Percentiles rank a stretch among this genome's conserved stretches.
phyloP scores from a whole-genome alignment of 2,797 vertebrate genomes.

The Epinephelus coioides region DNA sequence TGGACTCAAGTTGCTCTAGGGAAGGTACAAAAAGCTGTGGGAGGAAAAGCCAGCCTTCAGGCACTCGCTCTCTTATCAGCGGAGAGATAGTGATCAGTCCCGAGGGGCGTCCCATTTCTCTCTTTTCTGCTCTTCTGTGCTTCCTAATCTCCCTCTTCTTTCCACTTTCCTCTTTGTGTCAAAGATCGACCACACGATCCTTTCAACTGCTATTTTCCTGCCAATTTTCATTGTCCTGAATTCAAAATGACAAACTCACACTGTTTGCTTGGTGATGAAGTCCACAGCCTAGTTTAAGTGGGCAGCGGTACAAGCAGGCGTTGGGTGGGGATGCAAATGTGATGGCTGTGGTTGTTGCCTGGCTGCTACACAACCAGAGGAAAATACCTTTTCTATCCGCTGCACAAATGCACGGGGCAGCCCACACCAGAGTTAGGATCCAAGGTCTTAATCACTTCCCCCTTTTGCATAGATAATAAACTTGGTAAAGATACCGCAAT shows the following conservation, averaged over 20 bases:
- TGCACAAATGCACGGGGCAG: constrained; percentile 23
- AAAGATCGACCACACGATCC: constrained; percentile 34
- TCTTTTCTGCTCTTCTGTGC: constrained; percentile 51
- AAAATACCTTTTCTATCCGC: constrained; percentile 52
- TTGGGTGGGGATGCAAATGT: constrained; percentile 68
- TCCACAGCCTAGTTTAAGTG: constrained; percentile 18
- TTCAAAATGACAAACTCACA: constrained; percentile 41
- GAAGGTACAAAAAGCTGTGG: constrained; percentile 71
- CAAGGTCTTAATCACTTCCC: constrained; percentile 59
- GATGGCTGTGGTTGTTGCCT: constrained; percentile 45
- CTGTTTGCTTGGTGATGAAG: constrained; percentile 22
- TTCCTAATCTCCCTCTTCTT: constrained; percentile 45
- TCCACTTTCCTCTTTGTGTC: constrained; percentile 47
- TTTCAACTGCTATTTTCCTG: constrained; percentile 29
- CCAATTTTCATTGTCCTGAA: constrained; percentile 28
- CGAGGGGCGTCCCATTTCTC: constrained; percentile 67
- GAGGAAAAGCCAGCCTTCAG: constrained; percentile 75
- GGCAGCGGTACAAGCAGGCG: constrained; percentile 21
- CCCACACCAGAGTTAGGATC: constrained; percentile 34
- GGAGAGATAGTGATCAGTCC: constrained; percentile 74
- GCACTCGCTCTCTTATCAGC: constrained; percentile 75
- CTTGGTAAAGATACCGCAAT: constrained; percentile 47
- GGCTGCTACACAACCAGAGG: constrained; percentile 45
- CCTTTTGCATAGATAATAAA: constrained; percentile 76
- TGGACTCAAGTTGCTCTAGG: constrained; percentile 67